Evolutionary conservation across 2,888 invertebrate species (phyloP).

Genomic region (Trisateles emortualis): DNA sequence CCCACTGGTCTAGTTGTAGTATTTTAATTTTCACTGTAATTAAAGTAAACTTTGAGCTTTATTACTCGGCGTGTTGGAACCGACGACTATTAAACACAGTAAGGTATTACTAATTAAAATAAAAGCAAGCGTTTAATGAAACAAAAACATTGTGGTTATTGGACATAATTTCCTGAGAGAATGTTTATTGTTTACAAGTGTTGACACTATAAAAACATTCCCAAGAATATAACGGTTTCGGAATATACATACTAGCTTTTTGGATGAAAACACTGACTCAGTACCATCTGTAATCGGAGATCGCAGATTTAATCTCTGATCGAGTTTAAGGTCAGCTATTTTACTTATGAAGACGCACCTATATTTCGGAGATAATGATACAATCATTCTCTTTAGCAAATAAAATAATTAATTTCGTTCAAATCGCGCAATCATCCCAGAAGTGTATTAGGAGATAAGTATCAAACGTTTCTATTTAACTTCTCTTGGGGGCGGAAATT

Average conservation of each 20-base stretch:
- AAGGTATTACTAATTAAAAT: constrained; percentile 10
- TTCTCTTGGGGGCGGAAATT: constrained; percentile 83
- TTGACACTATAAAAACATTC: background rate
- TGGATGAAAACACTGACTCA: background rate
- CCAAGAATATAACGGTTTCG: background rate
- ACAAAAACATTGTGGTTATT: constrained; percentile 6
- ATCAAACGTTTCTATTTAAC: constrained; percentile 87
- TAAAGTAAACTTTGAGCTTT: constrained; percentile 12
- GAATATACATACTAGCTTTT: background rate
- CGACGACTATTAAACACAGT: constrained; percentile 8
- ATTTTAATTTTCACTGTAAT: constrained; percentile 24
- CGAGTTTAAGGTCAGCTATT: constrained; percentile 6
- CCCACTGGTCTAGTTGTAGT: constrained; percentile 32
- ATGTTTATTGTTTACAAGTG: constrained; percentile 3
- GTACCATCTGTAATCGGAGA: background rate
- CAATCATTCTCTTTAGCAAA: constrained; percentile 53
- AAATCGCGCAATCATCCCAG: constrained; percentile 82
- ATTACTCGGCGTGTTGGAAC: background rate
- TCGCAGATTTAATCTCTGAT: background rate
- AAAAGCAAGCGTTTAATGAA: constrained; percentile 1
- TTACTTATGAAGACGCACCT: constrained; percentile 26
- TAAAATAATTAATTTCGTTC: constrained; percentile 75
- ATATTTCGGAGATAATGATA: constrained; percentile 41
- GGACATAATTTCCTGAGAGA: constrained; percentile 1
- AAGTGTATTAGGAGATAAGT: constrained; percentile 86